These are phyloP conservation scores for Encarsia formosa DNA, from an alignment of 2,888 invertebrate genomes.

Conservation along the genomic window DNA sequence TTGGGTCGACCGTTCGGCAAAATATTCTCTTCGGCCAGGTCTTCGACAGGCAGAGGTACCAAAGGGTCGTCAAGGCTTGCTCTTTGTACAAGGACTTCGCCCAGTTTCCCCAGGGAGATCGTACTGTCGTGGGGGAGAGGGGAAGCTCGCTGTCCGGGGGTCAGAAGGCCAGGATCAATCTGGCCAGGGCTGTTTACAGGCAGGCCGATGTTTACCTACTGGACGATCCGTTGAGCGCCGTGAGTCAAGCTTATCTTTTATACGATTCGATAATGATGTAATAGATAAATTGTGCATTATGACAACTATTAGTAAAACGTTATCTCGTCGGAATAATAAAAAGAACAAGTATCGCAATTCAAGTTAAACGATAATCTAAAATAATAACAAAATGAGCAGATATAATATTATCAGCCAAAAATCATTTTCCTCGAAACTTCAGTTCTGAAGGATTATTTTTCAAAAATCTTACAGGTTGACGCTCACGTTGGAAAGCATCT, in stretches of 20 bases:
- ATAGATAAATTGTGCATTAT: no score
- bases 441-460: no score
- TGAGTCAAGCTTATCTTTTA: background rate
- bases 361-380: no score
- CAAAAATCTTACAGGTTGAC: constrained; percentile 55
- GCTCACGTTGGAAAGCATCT: constrained; percentile 70
- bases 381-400: no score
- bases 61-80: constrained; percentile 50
- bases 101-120: constrained; percentile 65
- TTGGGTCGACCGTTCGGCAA: constrained; percentile 73
- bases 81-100: constrained; percentile 52
- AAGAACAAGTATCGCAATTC: no score
- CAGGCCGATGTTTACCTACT: constrained; percentile 75
- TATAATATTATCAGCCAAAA: background rate
- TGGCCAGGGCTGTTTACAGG: constrained; percentile 69
- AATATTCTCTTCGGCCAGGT: constrained; percentile 79
- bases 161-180: constrained; percentile 73
- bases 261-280: no score
- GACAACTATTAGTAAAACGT: no score
- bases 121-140: constrained; percentile 68
- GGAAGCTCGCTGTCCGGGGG: constrained; percentile 71
- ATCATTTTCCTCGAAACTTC: no score
- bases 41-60: constrained; percentile 60
- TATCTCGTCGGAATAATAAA: no score
- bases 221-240: constrained; percentile 62